Evolutionary conservation across 2,888 invertebrate species (phyloP).

Genomic region (Fissipunctia ypsillon): DNA sequence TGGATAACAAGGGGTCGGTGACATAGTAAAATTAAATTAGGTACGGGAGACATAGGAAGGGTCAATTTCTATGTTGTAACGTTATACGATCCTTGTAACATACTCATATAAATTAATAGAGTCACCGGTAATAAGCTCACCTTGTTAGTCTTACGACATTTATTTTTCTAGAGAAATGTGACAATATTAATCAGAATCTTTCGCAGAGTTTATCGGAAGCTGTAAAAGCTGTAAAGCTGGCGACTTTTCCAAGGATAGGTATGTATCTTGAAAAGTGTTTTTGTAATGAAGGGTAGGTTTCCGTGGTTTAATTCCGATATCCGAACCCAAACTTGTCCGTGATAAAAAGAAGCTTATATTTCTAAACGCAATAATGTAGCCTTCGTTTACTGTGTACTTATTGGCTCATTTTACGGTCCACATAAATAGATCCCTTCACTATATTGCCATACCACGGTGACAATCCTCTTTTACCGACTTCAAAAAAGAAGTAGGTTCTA

Average conservation of each 20-base stretch:
- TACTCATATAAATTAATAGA: constrained; percentile 51
- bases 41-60: not conserved
- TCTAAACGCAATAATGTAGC: no score
- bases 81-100: constrained; percentile 39
- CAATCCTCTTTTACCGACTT: no score
- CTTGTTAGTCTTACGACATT: constrained; percentile 47
- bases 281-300: not conserved
- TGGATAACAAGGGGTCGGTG: constrained; percentile 4
- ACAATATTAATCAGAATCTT: constrained; percentile 21
- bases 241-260: constrained; percentile 2
- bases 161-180: constrained; percentile 37
- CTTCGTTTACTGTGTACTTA: no score
- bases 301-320: not conserved
- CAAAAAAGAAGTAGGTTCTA: no score
- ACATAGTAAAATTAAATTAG: constrained; percentile 22
- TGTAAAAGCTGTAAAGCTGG: constrained; percentile 23
- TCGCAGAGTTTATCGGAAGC: constrained; percentile 18
- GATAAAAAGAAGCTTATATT: no score
- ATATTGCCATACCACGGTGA: no score
- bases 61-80: constrained; percentile 32
- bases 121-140: constrained; percentile 28
- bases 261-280: no score
- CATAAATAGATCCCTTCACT: no score
- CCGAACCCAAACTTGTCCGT: not conserved
- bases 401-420: no score